Evolutionary conservation across 1,140 invertebrate genomes (phyloP).

Genomic region (Tetramorium alpestre): DNA sequence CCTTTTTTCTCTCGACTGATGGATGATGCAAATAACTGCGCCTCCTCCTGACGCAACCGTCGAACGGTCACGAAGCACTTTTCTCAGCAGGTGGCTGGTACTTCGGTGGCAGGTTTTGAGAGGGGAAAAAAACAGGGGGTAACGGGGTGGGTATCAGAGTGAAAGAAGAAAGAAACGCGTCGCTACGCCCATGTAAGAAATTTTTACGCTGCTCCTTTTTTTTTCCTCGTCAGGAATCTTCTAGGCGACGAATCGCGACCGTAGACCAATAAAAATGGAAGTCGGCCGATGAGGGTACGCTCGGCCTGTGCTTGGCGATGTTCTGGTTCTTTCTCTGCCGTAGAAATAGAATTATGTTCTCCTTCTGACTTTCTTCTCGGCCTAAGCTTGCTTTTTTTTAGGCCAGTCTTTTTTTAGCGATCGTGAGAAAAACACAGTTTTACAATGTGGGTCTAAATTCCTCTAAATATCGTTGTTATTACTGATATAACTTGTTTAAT

Average conservation of each 20-base stretch:
- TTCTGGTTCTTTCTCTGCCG: not conserved
- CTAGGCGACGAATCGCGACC: slow-evolving; percentile 64
- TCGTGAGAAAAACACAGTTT: not conserved
- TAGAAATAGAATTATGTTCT: not conserved
- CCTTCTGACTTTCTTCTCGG: not conserved
- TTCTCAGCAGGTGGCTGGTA: slow-evolving; percentile 82
- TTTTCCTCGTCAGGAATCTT: not conserved
- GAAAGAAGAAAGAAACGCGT: slow-evolving; percentile 34
- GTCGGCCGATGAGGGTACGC: slow-evolving; percentile 57
- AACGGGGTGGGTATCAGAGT: slow-evolving; percentile 13
- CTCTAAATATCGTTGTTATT: not conserved
- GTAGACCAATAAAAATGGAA: slow-evolving; percentile 71
- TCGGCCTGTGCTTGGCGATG: not conserved
- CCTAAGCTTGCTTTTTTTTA: not conserved
- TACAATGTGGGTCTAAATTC: not conserved
- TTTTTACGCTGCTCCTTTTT: not conserved
- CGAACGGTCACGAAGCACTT: slow-evolving; percentile 77
- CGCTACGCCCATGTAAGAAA: slow-evolving; percentile 31
- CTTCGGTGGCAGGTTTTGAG: slow-evolving; percentile 70
- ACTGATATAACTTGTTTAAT: not conserved
- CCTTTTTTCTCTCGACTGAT: slow-evolving; percentile 76
- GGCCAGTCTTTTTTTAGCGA: not conserved
- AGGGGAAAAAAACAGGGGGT: slow-evolving; percentile 49
- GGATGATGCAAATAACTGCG: slow-evolving; percentile 83
- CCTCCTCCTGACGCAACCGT: slow-evolving; percentile 74